Percentiles rank a stretch among this genome's conserved stretches.
phyloP scores from a whole-genome alignment of 2,113 vertebrate species.

The Paedocypris sp. region DNA sequence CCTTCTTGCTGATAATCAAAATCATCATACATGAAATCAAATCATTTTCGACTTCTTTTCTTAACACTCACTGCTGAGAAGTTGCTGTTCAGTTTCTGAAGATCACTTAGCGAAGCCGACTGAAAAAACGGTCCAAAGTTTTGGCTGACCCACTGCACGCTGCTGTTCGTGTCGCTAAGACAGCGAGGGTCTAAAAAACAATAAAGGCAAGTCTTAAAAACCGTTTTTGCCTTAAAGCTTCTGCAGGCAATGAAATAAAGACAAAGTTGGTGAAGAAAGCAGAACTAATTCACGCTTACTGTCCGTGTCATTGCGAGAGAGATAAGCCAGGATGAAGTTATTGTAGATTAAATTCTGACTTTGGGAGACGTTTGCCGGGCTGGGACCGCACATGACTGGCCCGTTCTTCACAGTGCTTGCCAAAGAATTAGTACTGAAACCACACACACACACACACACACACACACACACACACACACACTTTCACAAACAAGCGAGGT shows the following conservation, averaged over 20 bases:
- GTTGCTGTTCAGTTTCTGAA: slow-evolving; percentile 3
- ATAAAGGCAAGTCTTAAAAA: background rate
- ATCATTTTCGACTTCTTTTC: no score
- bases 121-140: slow-evolving; percentile 20
- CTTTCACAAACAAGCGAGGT: no score
- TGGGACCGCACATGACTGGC: background rate
- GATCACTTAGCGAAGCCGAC: slow-evolving; percentile 2
- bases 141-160: slow-evolving; percentile 19
- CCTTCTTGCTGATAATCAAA: no score
- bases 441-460: background rate
- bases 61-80: slow-evolving; percentile 24
- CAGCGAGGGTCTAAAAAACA: slow-evolving; percentile 26
- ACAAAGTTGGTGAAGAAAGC: background rate
- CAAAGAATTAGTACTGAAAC: background rate
- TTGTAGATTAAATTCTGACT: background rate
- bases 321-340: slow-evolving; percentile 11
- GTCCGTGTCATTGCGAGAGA: slow-evolving; percentile 12
- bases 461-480: no score
- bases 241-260: background rate
- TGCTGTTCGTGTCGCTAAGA: background rate
- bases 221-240: background rate
- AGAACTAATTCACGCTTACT: background rate
- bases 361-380: background rate
- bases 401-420: background rate
- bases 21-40: no score